These are phyloP conservation scores for Brachionus rubens DNA, from an alignment of 1,140 invertebrate species.

Conservation along the genomic window DNA sequence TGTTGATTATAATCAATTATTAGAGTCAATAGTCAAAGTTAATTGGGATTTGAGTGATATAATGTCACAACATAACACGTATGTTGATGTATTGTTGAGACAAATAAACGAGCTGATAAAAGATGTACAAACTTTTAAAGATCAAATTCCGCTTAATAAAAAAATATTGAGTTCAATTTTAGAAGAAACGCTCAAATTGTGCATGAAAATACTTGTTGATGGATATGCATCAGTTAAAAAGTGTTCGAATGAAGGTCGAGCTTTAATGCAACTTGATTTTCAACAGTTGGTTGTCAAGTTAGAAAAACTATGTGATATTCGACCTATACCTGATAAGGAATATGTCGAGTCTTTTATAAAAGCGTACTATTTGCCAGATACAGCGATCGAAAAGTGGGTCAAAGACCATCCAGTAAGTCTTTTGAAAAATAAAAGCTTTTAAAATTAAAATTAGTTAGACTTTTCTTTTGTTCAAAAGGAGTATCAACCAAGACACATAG, in stretches of 20 bases:
- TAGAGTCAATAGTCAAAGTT: slow-evolving; percentile 74
- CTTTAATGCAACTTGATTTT: slow-evolving; percentile 95
- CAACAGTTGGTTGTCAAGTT: slow-evolving; percentile 87
- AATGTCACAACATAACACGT: slow-evolving; percentile 86
- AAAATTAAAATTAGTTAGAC: too few relatives aligned
- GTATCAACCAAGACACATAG: slow-evolving; percentile 7
- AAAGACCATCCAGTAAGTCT: slow-evolving; percentile 70
- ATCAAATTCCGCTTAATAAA: slow-evolving; percentile 60
- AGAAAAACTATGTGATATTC: slow-evolving; percentile 72
- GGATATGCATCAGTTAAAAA: slow-evolving; percentile 84
- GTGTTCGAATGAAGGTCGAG: slow-evolving; percentile 90
- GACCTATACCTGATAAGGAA: slow-evolving; percentile 78
- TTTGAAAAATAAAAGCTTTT: neutral
- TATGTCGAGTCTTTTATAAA: slow-evolving; percentile 93
- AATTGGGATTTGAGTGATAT: slow-evolving; percentile 92
- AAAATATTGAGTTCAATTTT: neutral
- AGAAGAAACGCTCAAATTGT: slow-evolving; percentile 11
- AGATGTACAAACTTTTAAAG: slow-evolving; percentile 17
- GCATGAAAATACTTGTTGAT: slow-evolving; percentile 48
- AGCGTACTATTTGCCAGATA: slow-evolving; percentile 87
- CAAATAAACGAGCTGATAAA: neutral
- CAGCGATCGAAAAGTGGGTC: slow-evolving; percentile 81
- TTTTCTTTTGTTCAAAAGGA: neutral
- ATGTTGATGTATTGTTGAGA: slow-evolving; percentile 66
- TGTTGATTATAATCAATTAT: slow-evolving; percentile 74